Evolutionary conservation across 2,888 invertebrate genomes (phyloP).

Genomic region (Timema cristinae): DNA sequence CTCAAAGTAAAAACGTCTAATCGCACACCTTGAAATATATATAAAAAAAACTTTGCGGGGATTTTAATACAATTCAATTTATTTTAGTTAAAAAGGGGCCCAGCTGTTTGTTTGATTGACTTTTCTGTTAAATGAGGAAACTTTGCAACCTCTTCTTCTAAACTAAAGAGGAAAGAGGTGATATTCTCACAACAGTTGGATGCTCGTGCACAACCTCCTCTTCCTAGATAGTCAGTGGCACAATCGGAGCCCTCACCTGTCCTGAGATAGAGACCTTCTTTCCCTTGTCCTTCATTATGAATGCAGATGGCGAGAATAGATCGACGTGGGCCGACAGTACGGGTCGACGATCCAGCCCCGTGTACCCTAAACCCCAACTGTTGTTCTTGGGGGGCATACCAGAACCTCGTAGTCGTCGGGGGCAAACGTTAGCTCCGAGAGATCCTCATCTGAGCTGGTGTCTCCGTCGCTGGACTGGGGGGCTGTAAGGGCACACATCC

Average conservation of each 20-base stretch:
- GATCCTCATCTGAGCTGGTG: constrained; percentile 48
- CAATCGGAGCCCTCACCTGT: constrained; percentile 47
- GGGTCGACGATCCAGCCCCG: constrained; percentile 64
- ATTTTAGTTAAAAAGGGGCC: too few relatives aligned
- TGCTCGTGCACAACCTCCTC: too few relatives aligned
- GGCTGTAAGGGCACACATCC: constrained; percentile 44
- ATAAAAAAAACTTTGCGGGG: too few relatives aligned
- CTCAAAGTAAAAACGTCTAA: too few relatives aligned
- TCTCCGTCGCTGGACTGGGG: not conserved
- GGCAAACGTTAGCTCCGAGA: constrained; percentile 58
- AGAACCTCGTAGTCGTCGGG: constrained; percentile 79
- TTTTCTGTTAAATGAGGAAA: too few relatives aligned
- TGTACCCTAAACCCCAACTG: constrained; percentile 74
- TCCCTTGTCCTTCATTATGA: constrained; percentile 56
- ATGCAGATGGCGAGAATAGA: constrained; percentile 47
- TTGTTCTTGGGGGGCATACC: constrained; percentile 71
- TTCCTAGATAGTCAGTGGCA: too few relatives aligned
- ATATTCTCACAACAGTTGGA: too few relatives aligned
- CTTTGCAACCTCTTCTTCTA: too few relatives aligned
- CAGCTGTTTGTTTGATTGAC: too few relatives aligned
- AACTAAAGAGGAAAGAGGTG: too few relatives aligned
- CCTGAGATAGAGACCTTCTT: constrained; percentile 53
- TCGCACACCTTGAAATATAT: too few relatives aligned
- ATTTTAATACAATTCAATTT: too few relatives aligned
- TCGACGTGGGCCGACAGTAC: constrained; percentile 50